Conservation (phyloP, 2,888 invertebrate genomes). For the Belgica antarctica region DNA sequence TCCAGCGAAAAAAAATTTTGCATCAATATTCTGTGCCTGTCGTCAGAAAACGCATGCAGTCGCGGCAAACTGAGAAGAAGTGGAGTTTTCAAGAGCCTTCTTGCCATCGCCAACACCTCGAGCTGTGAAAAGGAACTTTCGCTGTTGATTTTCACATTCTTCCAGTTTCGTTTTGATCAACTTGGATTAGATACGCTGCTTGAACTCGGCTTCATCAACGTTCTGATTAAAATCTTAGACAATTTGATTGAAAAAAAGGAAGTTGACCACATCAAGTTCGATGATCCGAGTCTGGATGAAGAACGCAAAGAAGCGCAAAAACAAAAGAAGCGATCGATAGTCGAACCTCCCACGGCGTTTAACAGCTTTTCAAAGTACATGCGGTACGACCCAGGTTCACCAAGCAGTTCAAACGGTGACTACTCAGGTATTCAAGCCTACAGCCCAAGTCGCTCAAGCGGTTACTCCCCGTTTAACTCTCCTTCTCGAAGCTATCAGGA, state of each 20-base stretch:
- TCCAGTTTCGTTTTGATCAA: slow-evolving; percentile 56
- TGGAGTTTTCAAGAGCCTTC: slow-evolving; percentile 52
- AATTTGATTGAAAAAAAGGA: slow-evolving; percentile 47
- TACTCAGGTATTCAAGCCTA: slow-evolving; percentile 21
- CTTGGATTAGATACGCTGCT: slow-evolving; percentile 58
- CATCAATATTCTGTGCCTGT: slow-evolving; percentile 52
- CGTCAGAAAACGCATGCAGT: slow-evolving; percentile 54
- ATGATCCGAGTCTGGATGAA: slow-evolving; percentile 24
- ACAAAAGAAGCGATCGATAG: not conserved
- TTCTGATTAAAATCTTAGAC: slow-evolving; percentile 57
- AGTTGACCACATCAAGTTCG: slow-evolving; percentile 43
- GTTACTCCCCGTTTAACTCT: slow-evolving; percentile 38
- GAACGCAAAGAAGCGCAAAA: slow-evolving; percentile 27
- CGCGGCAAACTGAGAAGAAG: slow-evolving; percentile 54
- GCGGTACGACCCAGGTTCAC: slow-evolving; percentile 26
- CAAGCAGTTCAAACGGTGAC: slow-evolving; percentile 40
- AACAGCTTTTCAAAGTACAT: slow-evolving; percentile 2
- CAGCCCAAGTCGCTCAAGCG: slow-evolving; percentile 29
- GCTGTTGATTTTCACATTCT: slow-evolving; percentile 53
- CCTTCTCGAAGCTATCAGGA: slow-evolving; percentile 28
- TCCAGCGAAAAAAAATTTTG: slow-evolving; percentile 52
- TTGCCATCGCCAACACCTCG: slow-evolving; percentile 51
- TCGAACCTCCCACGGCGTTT: not conserved
- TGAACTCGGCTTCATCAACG: slow-evolving; percentile 58
- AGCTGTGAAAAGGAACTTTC: slow-evolving; percentile 51